These are phyloP conservation scores for Oxyscelio sp. DNA, from an alignment of 2,888 invertebrate species.

Conservation along the genomic window DNA sequence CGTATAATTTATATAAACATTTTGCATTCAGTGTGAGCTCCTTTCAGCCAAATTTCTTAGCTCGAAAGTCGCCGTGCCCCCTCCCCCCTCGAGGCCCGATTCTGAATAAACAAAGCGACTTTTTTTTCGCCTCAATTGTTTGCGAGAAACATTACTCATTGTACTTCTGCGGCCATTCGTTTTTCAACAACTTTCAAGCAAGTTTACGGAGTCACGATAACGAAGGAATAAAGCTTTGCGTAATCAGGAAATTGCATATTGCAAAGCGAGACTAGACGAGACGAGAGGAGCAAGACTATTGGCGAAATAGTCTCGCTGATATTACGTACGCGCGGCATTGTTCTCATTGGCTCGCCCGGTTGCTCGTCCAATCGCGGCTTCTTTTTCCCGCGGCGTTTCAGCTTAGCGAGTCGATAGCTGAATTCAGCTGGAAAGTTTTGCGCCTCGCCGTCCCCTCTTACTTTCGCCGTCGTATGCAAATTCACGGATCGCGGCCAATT, in stretches of 20 bases:
- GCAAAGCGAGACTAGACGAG: constrained; percentile 58
- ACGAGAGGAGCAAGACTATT: constrained; percentile 53
- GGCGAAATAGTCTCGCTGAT: constrained; percentile 66
- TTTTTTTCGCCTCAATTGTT: neutral
- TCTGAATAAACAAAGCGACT: neutral
- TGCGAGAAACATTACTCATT: constrained; percentile 14
- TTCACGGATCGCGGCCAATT: neutral
- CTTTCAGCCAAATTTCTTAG: neutral
- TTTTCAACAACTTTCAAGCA: constrained; percentile 49
- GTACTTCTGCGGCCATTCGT: constrained; percentile 24
- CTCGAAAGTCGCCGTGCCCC: neutral
- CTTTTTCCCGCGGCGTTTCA: too few species aligned
- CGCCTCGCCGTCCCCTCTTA: neutral
- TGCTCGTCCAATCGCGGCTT: constrained; percentile 20
- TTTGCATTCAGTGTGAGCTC: too few species aligned
- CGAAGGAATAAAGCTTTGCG: constrained; percentile 65
- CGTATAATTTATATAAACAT: too few species aligned
- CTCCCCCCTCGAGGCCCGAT: neutral
- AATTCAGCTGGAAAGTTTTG: neutral
- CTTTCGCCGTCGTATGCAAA: neutral
- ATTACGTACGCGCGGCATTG: constrained; percentile 65
- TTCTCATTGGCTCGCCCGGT: constrained; percentile 33
- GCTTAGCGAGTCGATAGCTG: too few species aligned
- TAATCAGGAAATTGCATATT: constrained; percentile 73
- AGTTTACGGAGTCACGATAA: constrained; percentile 52